Evolutionary conservation across 2,113 vertebrate genomes (phyloP).

Genomic region (Carassius auratus): DNA sequence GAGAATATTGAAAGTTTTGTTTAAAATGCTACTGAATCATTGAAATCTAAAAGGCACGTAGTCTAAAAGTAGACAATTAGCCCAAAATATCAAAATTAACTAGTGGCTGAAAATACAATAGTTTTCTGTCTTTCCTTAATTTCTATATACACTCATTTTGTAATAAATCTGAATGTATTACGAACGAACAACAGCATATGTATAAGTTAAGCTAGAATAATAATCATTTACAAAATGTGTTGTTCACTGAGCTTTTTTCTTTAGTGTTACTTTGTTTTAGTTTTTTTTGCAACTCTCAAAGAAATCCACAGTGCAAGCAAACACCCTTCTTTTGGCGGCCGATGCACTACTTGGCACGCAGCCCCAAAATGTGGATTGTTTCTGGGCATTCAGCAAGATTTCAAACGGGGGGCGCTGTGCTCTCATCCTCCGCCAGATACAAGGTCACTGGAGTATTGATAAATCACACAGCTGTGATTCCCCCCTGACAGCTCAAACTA

Average conservation of each 20-base stretch:
- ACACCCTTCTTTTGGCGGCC: neutral
- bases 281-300: slow-evolving; percentile 3
- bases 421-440: slow-evolving; percentile 76
- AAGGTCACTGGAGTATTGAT: slow-evolving; percentile 99
- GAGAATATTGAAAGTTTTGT: neutral
- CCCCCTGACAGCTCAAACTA: slow-evolving; percentile 99
- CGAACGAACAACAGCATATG: neutral
- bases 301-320: slow-evolving; percentile 14
- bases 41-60: neutral
- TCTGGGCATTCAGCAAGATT: slow-evolving; percentile 44
- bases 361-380: slow-evolving; percentile 34
- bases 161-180: neutral
- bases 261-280: neutral
- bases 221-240: neutral
- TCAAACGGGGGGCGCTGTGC: slow-evolving; percentile 81
- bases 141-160: neutral
- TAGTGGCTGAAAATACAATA: neutral
- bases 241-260: neutral
- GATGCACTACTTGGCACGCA: slow-evolving; percentile 43
- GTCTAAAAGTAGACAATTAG: neutral
- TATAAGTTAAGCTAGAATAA: neutral
- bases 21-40: neutral
- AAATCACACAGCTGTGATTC: slow-evolving; percentile 99
- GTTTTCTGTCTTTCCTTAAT: neutral
- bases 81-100: no score